Conservation (phyloP, 2,888 invertebrate genomes). For the Conchocele bisecta region DNA sequence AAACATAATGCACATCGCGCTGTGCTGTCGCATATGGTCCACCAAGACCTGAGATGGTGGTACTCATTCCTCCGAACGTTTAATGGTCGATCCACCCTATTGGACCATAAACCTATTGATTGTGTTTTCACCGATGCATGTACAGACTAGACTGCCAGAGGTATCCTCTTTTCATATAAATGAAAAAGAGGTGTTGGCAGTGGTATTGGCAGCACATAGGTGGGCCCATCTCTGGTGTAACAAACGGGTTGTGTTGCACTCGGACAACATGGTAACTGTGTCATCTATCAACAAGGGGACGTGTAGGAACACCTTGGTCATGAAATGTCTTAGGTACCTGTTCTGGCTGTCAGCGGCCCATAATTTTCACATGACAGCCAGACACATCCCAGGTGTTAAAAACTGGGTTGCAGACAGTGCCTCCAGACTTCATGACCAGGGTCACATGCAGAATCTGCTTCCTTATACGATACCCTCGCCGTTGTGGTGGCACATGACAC, state of each 20-base stretch:
- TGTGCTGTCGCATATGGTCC: neutral
- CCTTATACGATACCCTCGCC: neutral
- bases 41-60: neutral
- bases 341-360: neutral
- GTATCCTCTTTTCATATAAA: neutral
- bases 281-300: conserved; percentile 13
- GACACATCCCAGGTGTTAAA: neutral
- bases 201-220: conserved; percentile 1
- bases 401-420: conserved; percentile 5
- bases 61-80: neutral
- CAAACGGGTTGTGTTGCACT: conserved; percentile 4
- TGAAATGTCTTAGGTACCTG: conserved; percentile 2
- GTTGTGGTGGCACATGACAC: neutral
- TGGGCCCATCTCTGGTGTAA: conserved; percentile 13
- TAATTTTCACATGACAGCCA: conserved; percentile 7
- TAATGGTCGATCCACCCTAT: neutral
- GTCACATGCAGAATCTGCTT: neutral
- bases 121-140: too few species aligned
- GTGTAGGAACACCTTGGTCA: neutral
- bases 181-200: neutral
- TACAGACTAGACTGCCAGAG: too few species aligned
- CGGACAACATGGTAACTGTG: conserved; percentile 11
- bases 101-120: neutral
- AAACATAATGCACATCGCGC: neutral
- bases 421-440: conserved; percentile 1